phyloP scores from a whole-genome alignment of 2,797 vertebrate genomes.

The Bradypodion pumilum region DNA sequence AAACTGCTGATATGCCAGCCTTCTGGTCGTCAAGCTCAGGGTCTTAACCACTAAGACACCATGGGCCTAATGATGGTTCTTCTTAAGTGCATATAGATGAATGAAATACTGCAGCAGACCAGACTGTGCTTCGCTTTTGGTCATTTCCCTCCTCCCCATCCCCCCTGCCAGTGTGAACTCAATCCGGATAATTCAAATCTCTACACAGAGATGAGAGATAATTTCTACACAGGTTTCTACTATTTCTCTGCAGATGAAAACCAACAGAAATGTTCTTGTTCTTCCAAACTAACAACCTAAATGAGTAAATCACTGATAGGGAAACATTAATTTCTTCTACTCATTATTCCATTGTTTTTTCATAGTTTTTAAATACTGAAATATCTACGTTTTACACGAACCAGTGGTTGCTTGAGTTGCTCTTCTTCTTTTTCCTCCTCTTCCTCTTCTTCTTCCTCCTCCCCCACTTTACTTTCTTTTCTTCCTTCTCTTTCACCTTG shows the following conservation, averaged over 20 bases:
- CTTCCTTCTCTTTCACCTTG: background rate
- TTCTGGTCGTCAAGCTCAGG: too few species aligned
- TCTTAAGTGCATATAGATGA: background rate
- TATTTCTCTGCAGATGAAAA: background rate
- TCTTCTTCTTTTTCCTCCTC: slow-evolving; percentile 34
- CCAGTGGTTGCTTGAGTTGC: slow-evolving; percentile 36
- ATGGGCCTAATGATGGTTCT: background rate
- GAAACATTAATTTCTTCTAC: background rate
- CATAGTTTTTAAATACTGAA: slow-evolving; percentile 17
- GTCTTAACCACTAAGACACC: too few species aligned
- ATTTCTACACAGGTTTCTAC: background rate
- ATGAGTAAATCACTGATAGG: background rate
- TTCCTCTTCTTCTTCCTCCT: background rate
- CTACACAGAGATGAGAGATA: background rate
- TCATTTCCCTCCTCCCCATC: background rate
- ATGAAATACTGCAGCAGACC: background rate
- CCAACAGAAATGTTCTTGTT: background rate
- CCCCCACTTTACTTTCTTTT: slow-evolving; percentile 2
- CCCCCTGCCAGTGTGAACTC: background rate
- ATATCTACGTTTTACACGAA: slow-evolving; percentile 44
- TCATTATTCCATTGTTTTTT: background rate
- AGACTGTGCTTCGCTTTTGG: background rate
- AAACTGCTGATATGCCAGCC: too few species aligned
- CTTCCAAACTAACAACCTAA: background rate
- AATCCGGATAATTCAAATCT: background rate